Base-by-base conservation (phyloP, 2,888 invertebrate genomes). In the Mantis religiosa region DNA sequence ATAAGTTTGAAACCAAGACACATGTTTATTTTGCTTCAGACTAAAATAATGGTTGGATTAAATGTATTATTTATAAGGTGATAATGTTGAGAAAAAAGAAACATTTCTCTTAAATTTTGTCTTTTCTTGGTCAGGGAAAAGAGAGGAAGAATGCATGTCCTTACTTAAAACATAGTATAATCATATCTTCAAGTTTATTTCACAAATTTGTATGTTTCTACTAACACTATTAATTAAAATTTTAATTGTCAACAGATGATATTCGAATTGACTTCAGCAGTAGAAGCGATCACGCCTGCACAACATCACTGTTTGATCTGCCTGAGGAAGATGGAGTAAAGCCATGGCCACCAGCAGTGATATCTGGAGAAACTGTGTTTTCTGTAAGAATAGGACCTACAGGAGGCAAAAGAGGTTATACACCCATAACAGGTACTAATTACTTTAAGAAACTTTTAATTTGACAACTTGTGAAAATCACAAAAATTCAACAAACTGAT, bases 351-450 rank as follows among this genome's bases (percentile, higher is more conserved):
- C 94, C 95, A 83, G 95, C 95, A 83, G 93, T 93, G 88, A 95
- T 96, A 90, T 93, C 95, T 85, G 95, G 96, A 54, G 95, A 95
- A 91, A 94, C 93, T 88, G 95, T 94, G 88, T 96, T 98, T 92
- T 95, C 95, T 2, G 98, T 95, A 0, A 94, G 96, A 91, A 97
- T 98, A 91, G 98, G 98, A 0, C 98, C 98, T 0, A 97, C 98
- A 7, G 98, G 98, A 2, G 98, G 98, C 41, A 97, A 97, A 92
- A 96, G 96, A 91, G 98, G 98, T 34, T 98, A 98, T 93, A 95
- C 97, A 20, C 97, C 98, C 3, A 98, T 97, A 88, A 98, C 98
- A 25, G 97, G 97, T 94, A 92, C 91, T 20, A 20, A 71, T 71
- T 71, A 12, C 12, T 12, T 41, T 12, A 12, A 2, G 41, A 12